Percentiles rank a stretch among this genome's conserved stretches.
Evolutionary conservation across 2,888 invertebrate genomes (phyloP).

Genomic region (Stramonita haemastoma): DNA sequence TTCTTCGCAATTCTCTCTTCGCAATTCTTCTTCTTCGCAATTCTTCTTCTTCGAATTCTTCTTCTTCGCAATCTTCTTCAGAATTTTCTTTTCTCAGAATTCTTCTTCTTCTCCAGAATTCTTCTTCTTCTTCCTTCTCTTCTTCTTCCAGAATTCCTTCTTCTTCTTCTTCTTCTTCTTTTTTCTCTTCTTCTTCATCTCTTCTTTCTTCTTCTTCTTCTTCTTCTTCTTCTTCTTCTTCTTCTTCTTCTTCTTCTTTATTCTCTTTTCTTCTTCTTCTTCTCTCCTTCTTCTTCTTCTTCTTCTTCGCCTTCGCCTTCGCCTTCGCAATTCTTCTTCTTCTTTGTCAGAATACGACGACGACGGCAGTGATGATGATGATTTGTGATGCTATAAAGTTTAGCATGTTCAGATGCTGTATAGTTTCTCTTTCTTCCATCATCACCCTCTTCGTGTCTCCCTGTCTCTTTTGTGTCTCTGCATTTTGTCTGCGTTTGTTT

Average conservation of each 20-base stretch:
- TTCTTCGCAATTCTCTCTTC: background rate
- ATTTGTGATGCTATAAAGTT: too few relatives aligned
- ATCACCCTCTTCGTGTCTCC: too few relatives aligned
- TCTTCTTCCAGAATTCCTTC: background rate
- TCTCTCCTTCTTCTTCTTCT: background rate
- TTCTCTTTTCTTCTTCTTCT: constrained; percentile 1
- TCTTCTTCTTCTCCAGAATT: too few relatives aligned
- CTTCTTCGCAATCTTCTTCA: background rate
- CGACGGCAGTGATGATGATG: too few relatives aligned
- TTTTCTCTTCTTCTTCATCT: background rate
- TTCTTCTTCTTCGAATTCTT: background rate
- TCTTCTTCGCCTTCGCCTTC: too few relatives aligned
- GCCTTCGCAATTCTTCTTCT: too few relatives aligned
- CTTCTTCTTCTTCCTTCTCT: background rate
- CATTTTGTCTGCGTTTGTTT: too few relatives aligned
- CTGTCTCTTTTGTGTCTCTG: too few relatives aligned
- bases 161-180: background rate
- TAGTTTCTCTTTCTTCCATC: too few relatives aligned
- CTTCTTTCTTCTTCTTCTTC: background rate
- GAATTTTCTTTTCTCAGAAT: background rate
- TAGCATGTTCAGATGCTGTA: too few relatives aligned
- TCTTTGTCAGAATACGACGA: background rate
- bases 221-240: background rate
- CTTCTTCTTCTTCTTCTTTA: background rate
- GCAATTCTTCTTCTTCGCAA: background rate